Conservation (phyloP, 2,888 invertebrate genomes). For the Acrobasis suavella region DNA sequence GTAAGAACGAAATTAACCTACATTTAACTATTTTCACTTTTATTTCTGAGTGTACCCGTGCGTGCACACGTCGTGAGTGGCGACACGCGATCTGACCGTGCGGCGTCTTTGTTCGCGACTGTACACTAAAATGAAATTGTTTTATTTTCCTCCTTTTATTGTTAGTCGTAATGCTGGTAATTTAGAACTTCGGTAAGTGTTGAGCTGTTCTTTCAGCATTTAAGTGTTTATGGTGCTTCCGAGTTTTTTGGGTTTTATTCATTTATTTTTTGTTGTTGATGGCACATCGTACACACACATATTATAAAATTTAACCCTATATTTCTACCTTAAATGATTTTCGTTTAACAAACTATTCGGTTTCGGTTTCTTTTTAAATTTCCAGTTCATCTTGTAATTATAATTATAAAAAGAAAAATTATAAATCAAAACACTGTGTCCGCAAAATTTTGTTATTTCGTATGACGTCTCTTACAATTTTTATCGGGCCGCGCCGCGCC, state of each 20-base stretch:
- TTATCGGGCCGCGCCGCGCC: too few species aligned
- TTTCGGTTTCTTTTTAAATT: too few species aligned
- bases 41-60: slow-evolving; percentile 31
- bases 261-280: neutral
- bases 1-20: neutral
- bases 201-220: slow-evolving; percentile 12
- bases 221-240: slow-evolving; percentile 7
- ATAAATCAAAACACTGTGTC: too few species aligned
- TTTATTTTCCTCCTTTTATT: slow-evolving; percentile 18
- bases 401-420: too few species aligned
- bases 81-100: slow-evolving; percentile 49
- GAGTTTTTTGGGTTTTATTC: neutral
- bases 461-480: too few species aligned
- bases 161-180: slow-evolving; percentile 14
- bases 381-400: too few species aligned
- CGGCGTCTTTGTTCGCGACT: slow-evolving; percentile 44
- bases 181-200: slow-evolving; percentile 12
- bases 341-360: too few species aligned
- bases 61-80: slow-evolving; percentile 43
- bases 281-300: too few species aligned
- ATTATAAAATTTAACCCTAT: too few species aligned
- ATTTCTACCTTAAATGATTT: too few species aligned
- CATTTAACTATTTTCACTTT: slow-evolving; percentile 13
- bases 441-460: too few species aligned
- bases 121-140: slow-evolving; percentile 27